A percentile compares a stretch with the other conserved stretches of the same genome.
phyloP scores from a whole-genome alignment of 2,888 invertebrate genomes.

The Meteorus cinctellus region DNA sequence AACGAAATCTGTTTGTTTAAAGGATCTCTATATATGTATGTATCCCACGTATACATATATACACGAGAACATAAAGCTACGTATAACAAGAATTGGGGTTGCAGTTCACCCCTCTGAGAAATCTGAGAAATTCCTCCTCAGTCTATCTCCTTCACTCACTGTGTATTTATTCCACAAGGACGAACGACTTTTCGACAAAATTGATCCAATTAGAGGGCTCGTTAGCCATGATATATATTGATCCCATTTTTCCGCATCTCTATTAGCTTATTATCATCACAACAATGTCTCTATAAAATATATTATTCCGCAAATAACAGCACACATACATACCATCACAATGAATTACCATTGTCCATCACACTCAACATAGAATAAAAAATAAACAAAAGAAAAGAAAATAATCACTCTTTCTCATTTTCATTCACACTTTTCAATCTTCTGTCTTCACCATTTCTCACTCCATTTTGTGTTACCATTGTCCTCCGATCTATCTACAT shows the following conservation, averaged over 20 bases:
- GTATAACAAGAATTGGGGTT: conserved; percentile 8
- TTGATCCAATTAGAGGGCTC: conserved; percentile 23
- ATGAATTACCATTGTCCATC: background rate
- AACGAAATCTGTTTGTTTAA: background rate
- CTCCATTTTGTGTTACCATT: background rate
- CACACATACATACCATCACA: background rate
- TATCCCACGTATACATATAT: background rate
- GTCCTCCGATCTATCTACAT: background rate
- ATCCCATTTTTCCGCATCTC: conserved; percentile 2
- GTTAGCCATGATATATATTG: conserved; percentile 13
- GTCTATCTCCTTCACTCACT: background rate
- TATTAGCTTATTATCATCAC: background rate
- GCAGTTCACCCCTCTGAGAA: conserved; percentile 6
- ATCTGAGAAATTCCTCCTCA: conserved; percentile 4
- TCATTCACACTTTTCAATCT: background rate
- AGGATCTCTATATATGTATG: background rate
- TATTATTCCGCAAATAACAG: background rate
- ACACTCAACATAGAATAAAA: background rate
- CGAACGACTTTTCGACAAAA: conserved; percentile 16
- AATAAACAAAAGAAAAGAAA: too few relatives aligned
- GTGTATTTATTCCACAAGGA: background rate
- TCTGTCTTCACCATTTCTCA: background rate
- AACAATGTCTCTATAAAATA: background rate
- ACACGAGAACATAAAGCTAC: background rate
- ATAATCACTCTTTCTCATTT: background rate